phyloP scores from a whole-genome alignment of 2,113 vertebrate species.

The Carollia perspicillata region DNA sequence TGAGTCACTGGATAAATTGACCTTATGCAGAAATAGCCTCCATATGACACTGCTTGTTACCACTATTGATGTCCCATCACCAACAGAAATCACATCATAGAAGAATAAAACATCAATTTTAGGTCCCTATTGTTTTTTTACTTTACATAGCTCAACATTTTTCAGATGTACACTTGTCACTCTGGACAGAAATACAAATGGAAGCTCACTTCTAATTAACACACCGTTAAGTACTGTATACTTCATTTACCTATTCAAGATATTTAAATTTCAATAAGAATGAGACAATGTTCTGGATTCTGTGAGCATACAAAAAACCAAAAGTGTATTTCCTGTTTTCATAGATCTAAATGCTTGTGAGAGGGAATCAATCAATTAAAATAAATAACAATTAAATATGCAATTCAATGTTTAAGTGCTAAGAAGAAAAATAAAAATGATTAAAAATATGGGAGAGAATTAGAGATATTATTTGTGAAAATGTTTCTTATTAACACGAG shows the following conservation, averaged over 20 bases:
- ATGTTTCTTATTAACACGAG: neutral
- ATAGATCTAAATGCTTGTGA: neutral
- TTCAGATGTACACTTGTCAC: neutral
- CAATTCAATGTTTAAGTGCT: neutral
- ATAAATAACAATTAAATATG: neutral
- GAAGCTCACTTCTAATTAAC: neutral
- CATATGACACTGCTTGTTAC: neutral
- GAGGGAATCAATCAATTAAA: neutral
- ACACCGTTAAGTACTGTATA: neutral
- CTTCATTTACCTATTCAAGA: neutral
- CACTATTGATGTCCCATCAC: neutral
- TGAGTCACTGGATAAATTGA: neutral
- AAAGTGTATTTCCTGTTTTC: neutral
- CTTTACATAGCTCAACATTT: neutral
- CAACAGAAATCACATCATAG: neutral
- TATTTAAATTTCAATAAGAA: neutral
- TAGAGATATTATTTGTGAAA: neutral
- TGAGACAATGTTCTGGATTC: neutral
- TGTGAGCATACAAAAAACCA: neutral
- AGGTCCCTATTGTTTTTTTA: neutral
- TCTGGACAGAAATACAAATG: neutral
- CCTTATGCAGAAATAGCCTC: neutral
- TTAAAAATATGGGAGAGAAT: neutral
- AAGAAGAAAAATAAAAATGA: neutral
- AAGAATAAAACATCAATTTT: neutral